phyloP scores from a whole-genome alignment of 1,140 invertebrate genomes.

The Rhyzopertha dominica region DNA sequence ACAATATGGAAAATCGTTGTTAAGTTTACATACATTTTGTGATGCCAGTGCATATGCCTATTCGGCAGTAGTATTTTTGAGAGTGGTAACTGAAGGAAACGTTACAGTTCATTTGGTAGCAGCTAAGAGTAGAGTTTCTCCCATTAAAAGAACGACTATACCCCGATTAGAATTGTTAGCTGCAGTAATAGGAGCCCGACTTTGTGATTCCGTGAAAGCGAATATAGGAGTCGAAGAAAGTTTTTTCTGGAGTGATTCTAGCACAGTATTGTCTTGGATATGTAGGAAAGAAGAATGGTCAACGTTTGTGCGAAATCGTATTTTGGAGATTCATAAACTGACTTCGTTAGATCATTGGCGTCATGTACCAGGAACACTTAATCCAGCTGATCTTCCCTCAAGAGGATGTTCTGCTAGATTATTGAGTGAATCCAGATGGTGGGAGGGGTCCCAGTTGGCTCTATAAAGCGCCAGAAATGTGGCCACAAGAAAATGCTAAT shows the following conservation, averaged over 20 bases:
- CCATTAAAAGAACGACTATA: constrained; percentile 28
- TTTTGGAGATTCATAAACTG: constrained; percentile 38
- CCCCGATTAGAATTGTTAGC: constrained; percentile 30
- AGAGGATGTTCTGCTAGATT: too few relatives aligned
- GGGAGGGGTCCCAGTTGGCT: too few relatives aligned
- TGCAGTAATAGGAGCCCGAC: constrained; percentile 15
- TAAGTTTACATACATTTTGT: constrained; percentile 31
- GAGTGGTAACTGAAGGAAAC: constrained; percentile 6
- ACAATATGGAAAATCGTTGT: background rate
- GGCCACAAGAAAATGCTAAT: too few relatives aligned
- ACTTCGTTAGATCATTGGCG: constrained; percentile 10
- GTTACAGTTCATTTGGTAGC: constrained; percentile 17
- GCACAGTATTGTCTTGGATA: constrained; percentile 41
- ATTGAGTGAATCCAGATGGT: too few relatives aligned
- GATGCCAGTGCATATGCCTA: constrained; percentile 34
- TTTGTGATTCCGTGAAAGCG: constrained; percentile 5
- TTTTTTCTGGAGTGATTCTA: constrained; percentile 41
- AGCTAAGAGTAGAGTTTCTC: constrained; percentile 32
- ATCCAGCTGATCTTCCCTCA: too few relatives aligned
- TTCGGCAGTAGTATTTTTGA: constrained; percentile 27
- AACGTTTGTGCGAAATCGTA: constrained; percentile 45
- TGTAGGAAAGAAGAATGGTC: constrained; percentile 26
- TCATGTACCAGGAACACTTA: too few relatives aligned
- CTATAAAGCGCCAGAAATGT: too few relatives aligned
- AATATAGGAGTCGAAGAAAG: constrained; percentile 6